Evolutionary conservation across 1,140 invertebrate genomes (phyloP).

Genomic region (Aphidius ervi): DNA sequence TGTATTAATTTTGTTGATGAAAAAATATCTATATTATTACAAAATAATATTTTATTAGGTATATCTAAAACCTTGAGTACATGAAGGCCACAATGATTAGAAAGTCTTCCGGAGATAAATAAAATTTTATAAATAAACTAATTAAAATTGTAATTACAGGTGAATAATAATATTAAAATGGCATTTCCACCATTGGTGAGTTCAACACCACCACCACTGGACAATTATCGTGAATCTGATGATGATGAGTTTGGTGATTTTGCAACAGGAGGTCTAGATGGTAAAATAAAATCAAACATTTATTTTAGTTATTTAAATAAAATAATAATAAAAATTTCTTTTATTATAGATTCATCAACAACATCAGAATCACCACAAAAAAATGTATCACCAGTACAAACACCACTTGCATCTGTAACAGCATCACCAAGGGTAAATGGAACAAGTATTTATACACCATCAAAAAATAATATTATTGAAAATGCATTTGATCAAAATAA

Average conservation of each 20-base stretch:
- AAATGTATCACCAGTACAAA: slow-evolving; percentile 36
- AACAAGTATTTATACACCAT: slow-evolving; percentile 23
- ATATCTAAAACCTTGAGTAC: no score
- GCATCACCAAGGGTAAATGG: slow-evolving; percentile 43
- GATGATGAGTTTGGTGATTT: slow-evolving; percentile 43
- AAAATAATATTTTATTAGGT: no score
- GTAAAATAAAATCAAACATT: background rate
- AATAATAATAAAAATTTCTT: no score
- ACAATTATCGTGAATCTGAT: slow-evolving; percentile 17
- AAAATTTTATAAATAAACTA: background rate
- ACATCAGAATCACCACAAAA: slow-evolving; percentile 52
- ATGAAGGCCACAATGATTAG: no score
- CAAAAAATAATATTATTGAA: slow-evolving; percentile 9
- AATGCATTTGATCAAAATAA: slow-evolving; percentile 19
- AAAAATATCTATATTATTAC: no score
- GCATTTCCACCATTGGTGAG: slow-evolving; percentile 8
- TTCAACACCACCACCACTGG: slow-evolving; percentile 7
- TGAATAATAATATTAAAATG: background rate
- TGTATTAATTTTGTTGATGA: no score
- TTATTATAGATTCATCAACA: slow-evolving; percentile 42
- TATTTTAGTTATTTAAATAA: background rate
- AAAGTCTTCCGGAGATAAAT: no score
- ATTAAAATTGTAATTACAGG: background rate
- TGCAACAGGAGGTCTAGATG: slow-evolving; percentile 22
- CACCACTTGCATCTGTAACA: slow-evolving; percentile 34